Base-by-base conservation (phyloP, 2,797 vertebrate genomes). In the Micropoecilia bifurca region DNA sequence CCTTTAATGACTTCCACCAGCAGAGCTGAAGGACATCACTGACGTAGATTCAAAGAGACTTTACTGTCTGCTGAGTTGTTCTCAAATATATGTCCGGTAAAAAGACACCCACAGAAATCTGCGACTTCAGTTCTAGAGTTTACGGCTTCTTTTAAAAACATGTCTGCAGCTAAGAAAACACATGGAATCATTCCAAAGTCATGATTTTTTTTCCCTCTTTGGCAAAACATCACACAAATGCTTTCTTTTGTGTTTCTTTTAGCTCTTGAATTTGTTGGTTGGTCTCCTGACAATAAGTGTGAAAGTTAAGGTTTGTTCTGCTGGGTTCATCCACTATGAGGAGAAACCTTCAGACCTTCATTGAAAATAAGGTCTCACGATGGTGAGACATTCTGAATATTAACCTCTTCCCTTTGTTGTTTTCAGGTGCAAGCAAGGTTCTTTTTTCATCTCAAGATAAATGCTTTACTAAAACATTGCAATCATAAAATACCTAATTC, bases 221-320 rank as follows among this genome's bases (percentile, higher is more conserved):
- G 92, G 90, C 90, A 83, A 78, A 86, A 85, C 91, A 90, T 94
- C 92, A 93, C 77, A 93, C 81, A 76, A 87, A 91, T 91, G 91
- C 88, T 84, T 69, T 1, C 76, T 1, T 53, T 85, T n/a, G n/a
- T n/a, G n/a, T n/a, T n/a, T n/a, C n/a, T n/a, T n/a, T n/a, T 83
- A 85, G 71, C 77, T 79, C 61, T 77, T 84, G 76, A 78, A 79
- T 91, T 93, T 93, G 92, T 92, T 88, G 86, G 88, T 88, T 81
- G 76, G 73, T 81, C 63, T 82, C 84, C 73, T 74, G 61, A 91
- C 78, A 89, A 82, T 91, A 92, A 93, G 93, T 85, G 91, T 92
- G 92, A 91, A 74, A 76, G 75, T 73, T 57, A 83, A 80, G 66
- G 77, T 13, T 5, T 81, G 83, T 89, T 87, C 83, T 82, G 81